These are phyloP conservation scores for Cosmorhoe ocellata DNA, from an alignment of 2,888 invertebrate genomes.

Conservation along the genomic window DNA sequence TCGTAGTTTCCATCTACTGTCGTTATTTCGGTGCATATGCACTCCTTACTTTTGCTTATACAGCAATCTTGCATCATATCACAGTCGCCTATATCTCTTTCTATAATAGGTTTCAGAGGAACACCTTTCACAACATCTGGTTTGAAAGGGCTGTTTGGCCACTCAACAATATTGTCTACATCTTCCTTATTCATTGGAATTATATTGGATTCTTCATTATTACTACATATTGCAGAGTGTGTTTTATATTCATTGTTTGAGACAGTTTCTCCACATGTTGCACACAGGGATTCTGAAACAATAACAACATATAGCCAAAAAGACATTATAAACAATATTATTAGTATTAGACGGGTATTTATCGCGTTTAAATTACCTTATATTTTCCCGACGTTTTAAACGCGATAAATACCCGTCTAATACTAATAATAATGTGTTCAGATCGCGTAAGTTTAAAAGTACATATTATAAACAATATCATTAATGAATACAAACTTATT, in stretches of 20 bases:
- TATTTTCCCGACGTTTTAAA: no score
- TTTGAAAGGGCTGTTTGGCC: slow-evolving; percentile 18
- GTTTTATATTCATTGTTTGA: slow-evolving; percentile 1
- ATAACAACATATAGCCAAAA: neutral
- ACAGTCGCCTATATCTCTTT: slow-evolving; percentile 43
- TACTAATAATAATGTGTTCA: no score
- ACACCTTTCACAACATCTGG: slow-evolving; percentile 2
- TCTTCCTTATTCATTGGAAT: neutral
- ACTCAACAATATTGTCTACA: neutral
- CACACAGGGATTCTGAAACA: slow-evolving; percentile 24
- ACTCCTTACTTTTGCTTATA: slow-evolving; percentile 49
- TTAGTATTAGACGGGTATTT: no score
- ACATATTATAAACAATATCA: no score
- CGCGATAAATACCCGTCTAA: no score
- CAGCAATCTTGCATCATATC: slow-evolving; percentile 54
- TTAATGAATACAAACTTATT: no score
- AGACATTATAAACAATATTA: no score
- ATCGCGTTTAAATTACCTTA: no score
- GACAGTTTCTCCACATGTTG: slow-evolving; percentile 20
- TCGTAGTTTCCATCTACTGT: slow-evolving; percentile 40
- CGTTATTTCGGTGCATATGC: slow-evolving; percentile 56
- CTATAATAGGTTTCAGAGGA: no score
- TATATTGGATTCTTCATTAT: neutral
- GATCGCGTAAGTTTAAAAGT: no score
- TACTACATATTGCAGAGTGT: slow-evolving; percentile 12